Evolutionary conservation across 2,888 invertebrate species (phyloP).

Genomic region (Gari tellinella): DNA sequence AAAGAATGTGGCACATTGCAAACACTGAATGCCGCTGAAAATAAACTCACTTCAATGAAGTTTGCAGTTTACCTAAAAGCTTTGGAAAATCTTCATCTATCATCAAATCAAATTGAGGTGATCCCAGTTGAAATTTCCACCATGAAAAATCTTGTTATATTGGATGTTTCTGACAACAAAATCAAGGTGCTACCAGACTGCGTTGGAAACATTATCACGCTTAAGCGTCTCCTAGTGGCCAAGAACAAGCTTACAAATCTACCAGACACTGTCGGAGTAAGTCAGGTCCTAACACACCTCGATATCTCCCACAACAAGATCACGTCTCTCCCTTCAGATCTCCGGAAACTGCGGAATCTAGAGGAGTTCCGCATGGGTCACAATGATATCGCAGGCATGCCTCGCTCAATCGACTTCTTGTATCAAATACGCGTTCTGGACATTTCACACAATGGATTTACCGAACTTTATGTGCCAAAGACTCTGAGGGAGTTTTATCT

Average conservation of each 20-base stretch:
- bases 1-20: conserved; percentile 75
- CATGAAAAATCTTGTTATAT: conserved; percentile 76
- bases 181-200: conserved; percentile 74
- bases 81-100: conserved; percentile 74
- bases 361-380: conserved; percentile 76
- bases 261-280: conserved; percentile 73
- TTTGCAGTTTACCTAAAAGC: conserved; percentile 73
- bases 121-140: conserved; percentile 78
- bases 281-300: conserved; percentile 76
- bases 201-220: conserved; percentile 71
- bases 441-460: conserved; percentile 77
- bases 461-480: conserved; percentile 78
- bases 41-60: conserved; percentile 79
- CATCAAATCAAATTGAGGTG: conserved; percentile 76
- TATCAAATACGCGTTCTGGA: conserved; percentile 78
- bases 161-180: conserved; percentile 79
- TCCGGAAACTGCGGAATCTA: conserved; percentile 78
- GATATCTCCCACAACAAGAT: conserved; percentile 79
- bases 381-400: conserved; percentile 79
- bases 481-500: conserved; percentile 73
- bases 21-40: conserved; percentile 77
- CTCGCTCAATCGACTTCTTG: conserved; percentile 78
- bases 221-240: conserved; percentile 76
- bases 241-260: conserved; percentile 75
- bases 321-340: conserved; percentile 73